Evolutionary conservation across 2,888 invertebrate species (phyloP), one percentile per base, ranked within the genome.

Genomic region (Cheilosia urbana): DNA sequence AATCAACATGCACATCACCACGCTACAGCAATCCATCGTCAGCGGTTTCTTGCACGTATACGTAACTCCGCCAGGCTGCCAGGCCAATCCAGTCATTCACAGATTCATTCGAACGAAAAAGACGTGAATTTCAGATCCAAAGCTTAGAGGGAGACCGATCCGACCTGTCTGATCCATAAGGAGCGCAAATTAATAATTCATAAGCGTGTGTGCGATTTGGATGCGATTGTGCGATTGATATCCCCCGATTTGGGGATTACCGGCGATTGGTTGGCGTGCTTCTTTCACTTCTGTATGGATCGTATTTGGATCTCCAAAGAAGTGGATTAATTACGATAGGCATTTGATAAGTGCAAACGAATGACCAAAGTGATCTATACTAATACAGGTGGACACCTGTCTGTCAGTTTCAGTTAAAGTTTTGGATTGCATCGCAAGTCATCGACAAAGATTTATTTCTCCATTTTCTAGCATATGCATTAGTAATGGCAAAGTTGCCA

Each of bases 111-210:
- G 27, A 57, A 37, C 21, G 62, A 62, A 42, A 63, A 47, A 27
- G 19, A 30, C 37, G 40, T 11, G 57, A 65, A 65, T 62, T 55
- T 55, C 45, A 55, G 34, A 47, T 34, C 7, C 55, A 47, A 37
- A 37, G 37, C 4, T 11, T 37, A 34, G 13, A 9, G 37, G 37
- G 21, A 42, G 34, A n/a, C 11, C 30, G 42, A 42, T 13, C 37
- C 60, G 19, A 58, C 19, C 68, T 45, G 51, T 34, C 57, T 24
- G 45, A 49, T 13, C 51, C 65, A 58, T 65, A 79, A 72, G 51
- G 53, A 49, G 65, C n/a, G 65, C 55, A 30, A 72, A 72, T 79
- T 72, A 72, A 79, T 79, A 79, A 79, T 79, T 72, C 65, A 79
- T 72, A 72, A 72, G 72, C 7, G 49, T 30, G n/a, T 49, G 42